A percentile compares a stretch with the other conserved stretches of the same genome.
These are phyloP conservation scores for Eurystomus glaucurus DNA, from an alignment of 2,797 vertebrate species.

Conservation along the genomic window DNA sequence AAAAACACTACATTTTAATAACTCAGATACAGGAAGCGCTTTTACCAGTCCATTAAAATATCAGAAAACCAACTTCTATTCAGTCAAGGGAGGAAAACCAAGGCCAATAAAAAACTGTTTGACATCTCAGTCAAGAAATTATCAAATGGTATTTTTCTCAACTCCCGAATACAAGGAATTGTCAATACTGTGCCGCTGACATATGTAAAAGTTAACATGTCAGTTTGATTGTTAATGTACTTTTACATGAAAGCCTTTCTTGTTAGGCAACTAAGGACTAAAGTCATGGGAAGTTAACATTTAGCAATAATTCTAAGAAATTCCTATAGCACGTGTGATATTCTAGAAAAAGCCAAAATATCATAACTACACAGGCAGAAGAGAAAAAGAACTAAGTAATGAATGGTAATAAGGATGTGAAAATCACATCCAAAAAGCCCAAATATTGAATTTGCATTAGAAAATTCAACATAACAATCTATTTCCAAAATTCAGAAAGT, in stretches of 20 bases:
- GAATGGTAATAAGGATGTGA: not conserved
- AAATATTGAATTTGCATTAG: not conserved
- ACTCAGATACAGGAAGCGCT: not conserved
- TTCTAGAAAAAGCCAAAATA: not conserved
- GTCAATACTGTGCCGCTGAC: not conserved
- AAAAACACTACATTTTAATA: constrained; percentile 19
- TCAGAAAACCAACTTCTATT: not conserved
- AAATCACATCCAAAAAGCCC: not conserved
- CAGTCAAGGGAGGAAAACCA: not conserved
- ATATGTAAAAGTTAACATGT: not conserved
- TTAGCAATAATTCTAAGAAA: not conserved
- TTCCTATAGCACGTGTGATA: not conserved
- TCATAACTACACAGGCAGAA: not conserved
- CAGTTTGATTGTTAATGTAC: not conserved
- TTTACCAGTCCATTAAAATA: not conserved
- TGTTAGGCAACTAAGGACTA: not conserved
- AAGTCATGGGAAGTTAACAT: not conserved
- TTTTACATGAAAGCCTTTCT: not conserved
- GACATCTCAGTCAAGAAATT: not conserved
- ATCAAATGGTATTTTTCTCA: not conserved
- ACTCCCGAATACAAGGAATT: not conserved
- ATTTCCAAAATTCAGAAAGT: not conserved
- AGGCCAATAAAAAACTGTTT: not conserved
- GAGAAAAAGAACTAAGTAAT: not conserved
- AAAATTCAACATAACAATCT: not conserved